Evolutionary conservation across 2,113 vertebrate species (phyloP), one percentile per base, ranked within the genome.

Genomic region (Saimiri boliviensis): DNA sequence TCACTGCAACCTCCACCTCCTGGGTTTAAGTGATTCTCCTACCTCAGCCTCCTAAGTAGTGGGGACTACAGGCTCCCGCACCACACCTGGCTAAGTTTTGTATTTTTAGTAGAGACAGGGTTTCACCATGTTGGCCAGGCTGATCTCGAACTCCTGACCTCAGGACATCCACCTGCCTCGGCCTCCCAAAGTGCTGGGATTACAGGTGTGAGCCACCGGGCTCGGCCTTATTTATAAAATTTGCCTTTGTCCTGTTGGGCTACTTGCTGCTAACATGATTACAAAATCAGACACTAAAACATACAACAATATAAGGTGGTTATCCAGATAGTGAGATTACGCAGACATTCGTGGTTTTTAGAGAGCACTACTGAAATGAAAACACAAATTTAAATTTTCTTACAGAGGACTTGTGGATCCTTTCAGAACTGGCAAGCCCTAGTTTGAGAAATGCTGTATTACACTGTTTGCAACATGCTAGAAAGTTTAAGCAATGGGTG

Each of bases 311-410:
- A 27, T 58, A 83, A 93, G 40, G 45, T 58, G 23, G 27, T 80
- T 82, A 84, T 49, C 73, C n/a, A 82, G 40, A 89, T 21, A 77
- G 93, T 49, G 56, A 40, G 56, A 93, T 86, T 63, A 54, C 30
- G 40, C 4, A 83, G 5, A 45, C 8, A 23, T 70, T 25, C 27
- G 81, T 54, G 52, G 32, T 37, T 95, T 92, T 20, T 68, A 89
- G 77, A 83, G 58, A 88, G 5, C 27, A 93, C 21, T 45, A 54
- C 0, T 80, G 37, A 82, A 63, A 52, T 79, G 52, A 77, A 91
- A 96, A 74, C 21, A 73, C 21, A 70, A 82, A 86, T 82, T 54
- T 49, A 68, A 58, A 70, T 85, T 77, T 93, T 91, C 56, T 82
- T 89, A 56, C 71, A 87, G 32, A 89, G 32, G 21, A 86, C 35